These are phyloP conservation scores for Rhogogaster chlorosoma DNA, from an alignment of 2,888 invertebrate species.

Conservation along the genomic window DNA sequence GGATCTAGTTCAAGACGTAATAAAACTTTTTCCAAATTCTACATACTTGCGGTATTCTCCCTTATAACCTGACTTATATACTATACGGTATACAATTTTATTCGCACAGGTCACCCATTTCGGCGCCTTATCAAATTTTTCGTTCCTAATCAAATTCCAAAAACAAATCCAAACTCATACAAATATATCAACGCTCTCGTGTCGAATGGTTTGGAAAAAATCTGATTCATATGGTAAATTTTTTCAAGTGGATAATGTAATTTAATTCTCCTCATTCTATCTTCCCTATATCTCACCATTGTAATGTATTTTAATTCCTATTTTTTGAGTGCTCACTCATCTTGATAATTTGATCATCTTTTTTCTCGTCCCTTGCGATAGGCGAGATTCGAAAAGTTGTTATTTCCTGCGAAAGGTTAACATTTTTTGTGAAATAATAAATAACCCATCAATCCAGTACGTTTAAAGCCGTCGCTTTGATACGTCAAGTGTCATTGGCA, in stretches of 20 bases:
- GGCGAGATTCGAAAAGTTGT: background rate
- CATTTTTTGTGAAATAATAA: background rate
- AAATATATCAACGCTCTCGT: background rate
- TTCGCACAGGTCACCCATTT: background rate
- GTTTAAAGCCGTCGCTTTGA: slow-evolving; percentile 7
- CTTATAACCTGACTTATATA: too few species aligned
- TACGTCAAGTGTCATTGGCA: slow-evolving; percentile 20
- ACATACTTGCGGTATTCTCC: background rate
- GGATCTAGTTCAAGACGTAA: background rate
- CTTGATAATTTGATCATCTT: too few species aligned
- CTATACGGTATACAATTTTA: background rate
- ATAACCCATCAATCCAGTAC: background rate
- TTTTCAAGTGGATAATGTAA: background rate
- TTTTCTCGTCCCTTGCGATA: background rate
- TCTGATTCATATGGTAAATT: too few species aligned
- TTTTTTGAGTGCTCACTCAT: background rate
- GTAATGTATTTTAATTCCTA: too few species aligned
- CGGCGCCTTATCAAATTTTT: background rate
- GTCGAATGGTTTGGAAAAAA: background rate
- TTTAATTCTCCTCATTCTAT: background rate
- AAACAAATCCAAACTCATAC: background rate
- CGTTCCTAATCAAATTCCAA: background rate
- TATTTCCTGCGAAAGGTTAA: background rate
- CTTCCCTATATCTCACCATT: too few species aligned
- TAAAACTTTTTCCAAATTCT: slow-evolving; percentile 1